Conservation (phyloP, 2,113 vertebrate genomes). For the Myotis lucifugus region DNA sequence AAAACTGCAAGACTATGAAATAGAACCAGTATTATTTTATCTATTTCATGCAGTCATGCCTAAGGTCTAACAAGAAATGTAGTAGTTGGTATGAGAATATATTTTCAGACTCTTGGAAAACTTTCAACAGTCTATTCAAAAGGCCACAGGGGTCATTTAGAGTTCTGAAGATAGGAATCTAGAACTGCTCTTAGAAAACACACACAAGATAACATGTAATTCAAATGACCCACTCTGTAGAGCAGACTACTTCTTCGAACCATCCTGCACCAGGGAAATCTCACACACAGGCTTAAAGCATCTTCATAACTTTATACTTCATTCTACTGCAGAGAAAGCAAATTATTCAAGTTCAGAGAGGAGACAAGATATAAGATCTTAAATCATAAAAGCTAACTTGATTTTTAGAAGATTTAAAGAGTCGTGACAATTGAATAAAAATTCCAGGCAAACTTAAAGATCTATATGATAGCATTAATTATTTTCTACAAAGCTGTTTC, state of each 20-base stretch:
- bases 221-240: conserved; percentile 16
- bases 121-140: conserved; percentile 40
- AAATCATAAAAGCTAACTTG: conserved; percentile 57
- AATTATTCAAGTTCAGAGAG: conserved; percentile 54
- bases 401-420: conserved; percentile 48
- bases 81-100: background rate
- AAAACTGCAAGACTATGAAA: conserved; percentile 43
- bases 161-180: conserved; percentile 44
- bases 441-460: conserved; percentile 39
- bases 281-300: background rate
- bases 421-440: background rate
- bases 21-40: background rate
- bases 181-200: conserved; percentile 42
- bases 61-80: conserved; percentile 11
- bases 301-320: conserved; percentile 27
- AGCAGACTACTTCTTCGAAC: background rate
- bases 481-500: conserved; percentile 40
- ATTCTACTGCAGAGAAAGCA: conserved; percentile 32
- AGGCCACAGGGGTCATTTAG: conserved; percentile 18
- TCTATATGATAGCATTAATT: background rate
- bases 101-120: conserved; percentile 60
- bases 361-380: conserved; percentile 10
- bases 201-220: conserved; percentile 24
- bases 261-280: background rate
- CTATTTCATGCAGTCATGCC: background rate